Evolutionary conservation across 2,797 vertebrate genomes (phyloP), one percentile per base, ranked within the genome.

Genomic region (Brotula barbata): DNA sequence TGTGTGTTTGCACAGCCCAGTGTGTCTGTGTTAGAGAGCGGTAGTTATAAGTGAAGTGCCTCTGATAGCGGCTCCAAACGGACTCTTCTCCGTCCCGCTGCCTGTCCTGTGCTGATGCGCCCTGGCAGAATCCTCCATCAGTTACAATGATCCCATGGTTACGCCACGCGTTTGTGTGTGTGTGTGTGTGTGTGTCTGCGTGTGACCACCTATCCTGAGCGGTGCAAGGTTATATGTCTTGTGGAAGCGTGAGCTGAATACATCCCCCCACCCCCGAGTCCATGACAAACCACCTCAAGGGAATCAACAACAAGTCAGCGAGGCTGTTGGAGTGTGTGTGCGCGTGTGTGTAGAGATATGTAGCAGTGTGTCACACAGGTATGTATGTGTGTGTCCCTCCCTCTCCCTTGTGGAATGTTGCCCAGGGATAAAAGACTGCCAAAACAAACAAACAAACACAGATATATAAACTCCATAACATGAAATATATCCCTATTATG

Each of bases 121-220:
- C 60, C 64, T 56, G 64, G 73, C 77, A 78, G 84, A 84, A 76
- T 78, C 80, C 80, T 86, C 82, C 68, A 86, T 87, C 81, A 74
- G 71, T 87, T 81, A 88, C 81, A 85, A 84, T 83, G 83, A 88
- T 73, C 71, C 73, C 62, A 56, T 36, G 46, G 75, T 78, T 73
- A 66, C 57, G 25, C 25, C 8, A 8, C 25, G 4, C 4, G 25
- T 8, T 28, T 28, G 8, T 8, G 25, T 28, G 25, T 64, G 65
- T 66, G 64, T 77, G 25, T 64, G 65, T 64, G 64, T 77, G 25
- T 4, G 25, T 64, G 65, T 66, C 62, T 77, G 25, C 61, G 65
- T 66, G 64, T 77, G 73, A 86, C 73, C 77, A 53, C 22, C 60
- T 64, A 64, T 51, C 51, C 44, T 31, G 17, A 68, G 60, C 59